These are phyloP conservation scores for Diplodus puntazzo DNA, from an alignment of 2,797 vertebrate genomes.

Conservation along the genomic window DNA sequence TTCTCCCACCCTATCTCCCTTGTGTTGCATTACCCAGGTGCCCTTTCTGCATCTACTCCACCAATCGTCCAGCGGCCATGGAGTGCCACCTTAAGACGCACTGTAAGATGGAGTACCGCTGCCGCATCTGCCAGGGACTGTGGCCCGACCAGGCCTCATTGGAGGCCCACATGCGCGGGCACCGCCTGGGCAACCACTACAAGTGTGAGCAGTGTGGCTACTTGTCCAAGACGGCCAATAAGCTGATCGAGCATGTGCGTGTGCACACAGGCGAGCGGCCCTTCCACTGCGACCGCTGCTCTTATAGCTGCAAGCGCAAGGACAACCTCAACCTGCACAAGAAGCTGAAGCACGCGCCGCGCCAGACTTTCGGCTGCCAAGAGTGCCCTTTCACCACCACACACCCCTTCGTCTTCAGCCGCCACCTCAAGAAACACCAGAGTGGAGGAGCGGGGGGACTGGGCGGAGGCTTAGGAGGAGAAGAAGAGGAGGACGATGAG, in stretches of 20 bases:
- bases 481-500: conserved; percentile 66
- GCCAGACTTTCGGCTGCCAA: conserved; percentile 95
- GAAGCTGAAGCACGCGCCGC: conserved; percentile 98
- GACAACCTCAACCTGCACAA: conserved; percentile 99
- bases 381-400: conserved; percentile 99
- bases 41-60: conserved; percentile 99
- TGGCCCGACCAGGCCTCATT: conserved; percentile 97
- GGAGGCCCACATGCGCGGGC: conserved; percentile 97
- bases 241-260: conserved; percentile 99
- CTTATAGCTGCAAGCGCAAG: conserved; percentile 99
- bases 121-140: conserved; percentile 98
- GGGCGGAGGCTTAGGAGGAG: conserved; percentile 60
- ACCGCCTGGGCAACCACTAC: conserved; percentile 99
- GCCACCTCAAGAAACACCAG: conserved; percentile 98
- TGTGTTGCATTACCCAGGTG: conserved; percentile 87
- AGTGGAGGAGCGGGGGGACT: conserved; percentile 66
- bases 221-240: conserved; percentile 99
- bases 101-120: conserved; percentile 99
- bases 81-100: conserved; percentile 99
- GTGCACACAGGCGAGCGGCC: conserved; percentile 99
- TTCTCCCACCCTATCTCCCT: conserved; percentile 47
- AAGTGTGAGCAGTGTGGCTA: conserved; percentile 99
- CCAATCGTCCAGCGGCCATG: conserved; percentile 97
- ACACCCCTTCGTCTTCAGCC: conserved; percentile 98
- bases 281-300: conserved; percentile 99